phyloP scores from a whole-genome alignment of 1,140 invertebrate species.

The Drosophila persimilis region DNA sequence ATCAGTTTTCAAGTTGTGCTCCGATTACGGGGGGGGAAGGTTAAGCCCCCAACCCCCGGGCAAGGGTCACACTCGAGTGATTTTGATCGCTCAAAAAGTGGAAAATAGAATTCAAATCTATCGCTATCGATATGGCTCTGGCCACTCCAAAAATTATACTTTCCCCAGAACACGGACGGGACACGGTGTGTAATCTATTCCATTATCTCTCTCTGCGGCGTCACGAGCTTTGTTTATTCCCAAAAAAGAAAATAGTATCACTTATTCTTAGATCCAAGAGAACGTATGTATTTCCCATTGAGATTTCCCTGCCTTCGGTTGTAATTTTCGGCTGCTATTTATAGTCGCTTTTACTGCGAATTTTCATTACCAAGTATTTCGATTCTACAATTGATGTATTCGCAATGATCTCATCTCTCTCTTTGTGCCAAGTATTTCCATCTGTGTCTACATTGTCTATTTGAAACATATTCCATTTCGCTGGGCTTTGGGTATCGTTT shows the following conservation, averaged over 20 bases:
- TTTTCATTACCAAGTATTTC: no score
- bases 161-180: neutral
- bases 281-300: no score
- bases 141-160: neutral
- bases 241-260: no score
- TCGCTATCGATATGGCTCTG: neutral
- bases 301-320: no score
- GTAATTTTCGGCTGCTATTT: no score
- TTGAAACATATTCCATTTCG: constrained; percentile 26
- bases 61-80: constrained; percentile 35
- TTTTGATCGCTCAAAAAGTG: constrained; percentile 25
- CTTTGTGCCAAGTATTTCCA: constrained; percentile 9
- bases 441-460: constrained; percentile 39
- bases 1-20: constrained; percentile 59
- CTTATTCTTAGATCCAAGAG: no score
- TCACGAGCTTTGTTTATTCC: no score
- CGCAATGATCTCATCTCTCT: constrained; percentile 10
- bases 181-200: constrained; percentile 6
- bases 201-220: no score
- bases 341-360: no score
- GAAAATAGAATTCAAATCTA: neutral
- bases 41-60: constrained; percentile 15
- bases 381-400: no score
- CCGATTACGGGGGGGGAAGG: constrained; percentile 34
- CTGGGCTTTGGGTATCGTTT: constrained; percentile 26